Evolutionary conservation across 2,113 vertebrate genomes (phyloP).

Genomic region (Nansenia antarctica): DNA sequence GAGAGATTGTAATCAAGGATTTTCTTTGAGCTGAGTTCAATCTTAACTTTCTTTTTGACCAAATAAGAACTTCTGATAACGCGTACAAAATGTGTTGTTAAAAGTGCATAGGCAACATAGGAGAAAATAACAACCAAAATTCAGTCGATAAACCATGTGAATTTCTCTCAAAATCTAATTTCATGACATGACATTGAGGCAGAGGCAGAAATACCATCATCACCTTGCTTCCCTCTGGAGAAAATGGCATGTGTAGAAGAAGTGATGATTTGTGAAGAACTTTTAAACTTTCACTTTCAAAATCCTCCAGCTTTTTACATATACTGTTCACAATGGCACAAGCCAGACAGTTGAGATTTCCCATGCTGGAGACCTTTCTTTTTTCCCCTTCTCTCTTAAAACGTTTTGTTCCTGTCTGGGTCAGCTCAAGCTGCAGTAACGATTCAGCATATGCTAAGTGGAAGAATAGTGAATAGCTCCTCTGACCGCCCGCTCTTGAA

Average conservation of each 20-base stretch:
- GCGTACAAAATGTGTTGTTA: neutral
- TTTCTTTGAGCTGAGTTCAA: neutral
- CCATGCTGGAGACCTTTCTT: slow-evolving; percentile 43
- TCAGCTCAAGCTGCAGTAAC: slow-evolving; percentile 42
- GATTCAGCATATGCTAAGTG: slow-evolving; percentile 41
- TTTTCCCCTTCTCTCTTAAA: slow-evolving; percentile 31
- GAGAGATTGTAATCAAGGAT: neutral
- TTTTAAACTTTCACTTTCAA: slow-evolving; percentile 2
- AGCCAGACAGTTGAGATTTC: slow-evolving; percentile 52
- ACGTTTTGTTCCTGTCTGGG: slow-evolving; percentile 37
- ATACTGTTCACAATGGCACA: slow-evolving; percentile 28
- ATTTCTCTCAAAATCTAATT: neutral
- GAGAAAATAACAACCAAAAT: neutral
- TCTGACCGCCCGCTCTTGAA: slow-evolving; percentile 21
- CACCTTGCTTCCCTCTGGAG: neutral
- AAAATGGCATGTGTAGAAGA: neutral
- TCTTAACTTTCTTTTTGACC: neutral
- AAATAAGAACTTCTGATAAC: neutral
- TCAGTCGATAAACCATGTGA: neutral
- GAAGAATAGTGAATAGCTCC: slow-evolving; percentile 25
- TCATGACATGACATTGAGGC: neutral
- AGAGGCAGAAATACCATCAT: neutral
- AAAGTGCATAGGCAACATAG: neutral
- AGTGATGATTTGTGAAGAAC: slow-evolving; percentile 12
- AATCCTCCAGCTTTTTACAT: neutral